Percentiles rank a stretch among this genome's conserved stretches.
Evolutionary conservation across 2,888 invertebrate genomes (phyloP).

Genomic region (Pammene fasciana): DNA sequence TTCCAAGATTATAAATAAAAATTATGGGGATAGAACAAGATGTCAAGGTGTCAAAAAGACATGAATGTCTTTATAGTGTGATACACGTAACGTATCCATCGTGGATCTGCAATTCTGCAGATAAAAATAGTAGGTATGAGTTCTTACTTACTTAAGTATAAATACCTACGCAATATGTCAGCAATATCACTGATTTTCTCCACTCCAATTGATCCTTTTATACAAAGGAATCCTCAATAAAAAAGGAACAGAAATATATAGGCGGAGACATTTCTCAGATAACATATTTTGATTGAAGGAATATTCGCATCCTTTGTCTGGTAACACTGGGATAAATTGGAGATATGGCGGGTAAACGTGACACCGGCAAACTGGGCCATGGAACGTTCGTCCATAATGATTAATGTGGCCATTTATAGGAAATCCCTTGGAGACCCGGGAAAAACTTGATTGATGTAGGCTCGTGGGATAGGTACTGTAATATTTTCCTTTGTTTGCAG

Average conservation of each 20-base stretch:
- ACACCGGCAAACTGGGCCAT: constrained; percentile 59
- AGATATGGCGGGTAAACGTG: constrained; percentile 60
- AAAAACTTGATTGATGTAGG: constrained; percentile 78
- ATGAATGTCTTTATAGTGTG: too few relatives aligned
- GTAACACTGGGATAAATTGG: constrained; percentile 51
- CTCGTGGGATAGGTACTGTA: constrained; percentile 54
- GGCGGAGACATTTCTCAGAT: constrained; percentile 4
- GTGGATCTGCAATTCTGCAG: too few relatives aligned
- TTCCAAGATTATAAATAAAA: too few relatives aligned
- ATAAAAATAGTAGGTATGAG: too few relatives aligned
- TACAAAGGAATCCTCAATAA: constrained; percentile 10
- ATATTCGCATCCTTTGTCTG: constrained; percentile 39
- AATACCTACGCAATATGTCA: neutral
- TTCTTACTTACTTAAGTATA: neutral
- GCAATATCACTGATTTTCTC: neutral
- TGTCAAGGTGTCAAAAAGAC: too few relatives aligned
- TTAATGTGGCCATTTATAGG: constrained; percentile 73
- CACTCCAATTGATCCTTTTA: neutral
- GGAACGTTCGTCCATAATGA: constrained; percentile 75
- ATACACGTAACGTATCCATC: too few relatives aligned
- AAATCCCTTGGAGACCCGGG: constrained; percentile 56
- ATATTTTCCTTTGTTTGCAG: constrained; percentile 54
- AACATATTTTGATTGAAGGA: constrained; percentile 37
- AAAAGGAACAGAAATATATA: constrained; percentile 14
- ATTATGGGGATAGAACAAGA: too few relatives aligned